Evolutionary conservation across 2,797 vertebrate species (phyloP).

Genomic region (Acridotheres tristis): DNA sequence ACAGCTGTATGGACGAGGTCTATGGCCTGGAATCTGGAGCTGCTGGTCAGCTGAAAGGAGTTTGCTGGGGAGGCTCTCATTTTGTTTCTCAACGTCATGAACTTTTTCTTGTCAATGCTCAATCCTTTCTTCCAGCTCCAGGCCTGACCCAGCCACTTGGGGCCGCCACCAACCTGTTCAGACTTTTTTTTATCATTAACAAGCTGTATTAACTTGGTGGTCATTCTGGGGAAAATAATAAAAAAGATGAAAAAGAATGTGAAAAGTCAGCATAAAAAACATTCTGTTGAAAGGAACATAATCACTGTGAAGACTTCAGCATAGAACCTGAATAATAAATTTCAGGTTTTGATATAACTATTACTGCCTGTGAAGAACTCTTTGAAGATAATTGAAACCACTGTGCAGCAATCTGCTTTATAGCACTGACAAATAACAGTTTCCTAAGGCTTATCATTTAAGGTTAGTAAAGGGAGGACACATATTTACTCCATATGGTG

Average conservation of each 20-base stretch:
- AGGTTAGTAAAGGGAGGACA: slow-evolving; percentile 87
- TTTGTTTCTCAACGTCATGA: slow-evolving; percentile 82
- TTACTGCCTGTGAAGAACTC: slow-evolving; percentile 93
- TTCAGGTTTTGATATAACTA: slow-evolving; percentile 98
- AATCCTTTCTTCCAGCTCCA: slow-evolving; percentile 89
- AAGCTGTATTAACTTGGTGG: slow-evolving; percentile 92
- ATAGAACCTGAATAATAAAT: slow-evolving; percentile 95
- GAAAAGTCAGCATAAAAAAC: slow-evolving; percentile 82
- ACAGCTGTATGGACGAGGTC: slow-evolving; percentile 71
- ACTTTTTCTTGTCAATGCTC: slow-evolving; percentile 87
- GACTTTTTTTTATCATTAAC: slow-evolving; percentile 88
- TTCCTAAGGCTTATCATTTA: slow-evolving; percentile 97
- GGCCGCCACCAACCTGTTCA: slow-evolving; percentile 80
- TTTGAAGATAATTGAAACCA: slow-evolving; percentile 99
- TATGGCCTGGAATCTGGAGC: slow-evolving; percentile 76
- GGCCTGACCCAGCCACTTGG: slow-evolving; percentile 77
- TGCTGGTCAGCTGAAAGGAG: slow-evolving; percentile 87
- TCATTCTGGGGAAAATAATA: slow-evolving; percentile 83
- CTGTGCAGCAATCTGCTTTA: slow-evolving; percentile 99
- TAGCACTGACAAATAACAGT: slow-evolving; percentile 99
- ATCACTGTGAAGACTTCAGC: slow-evolving; percentile 88
- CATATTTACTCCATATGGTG: slow-evolving; percentile 97
- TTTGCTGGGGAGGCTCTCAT: slow-evolving; percentile 83
- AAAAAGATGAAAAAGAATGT: slow-evolving; percentile 83
- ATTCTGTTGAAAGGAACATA: slow-evolving; percentile 88